Evolutionary conservation across 2,797 vertebrate genomes (phyloP).

Genomic region (Rhincodon typus): DNA sequence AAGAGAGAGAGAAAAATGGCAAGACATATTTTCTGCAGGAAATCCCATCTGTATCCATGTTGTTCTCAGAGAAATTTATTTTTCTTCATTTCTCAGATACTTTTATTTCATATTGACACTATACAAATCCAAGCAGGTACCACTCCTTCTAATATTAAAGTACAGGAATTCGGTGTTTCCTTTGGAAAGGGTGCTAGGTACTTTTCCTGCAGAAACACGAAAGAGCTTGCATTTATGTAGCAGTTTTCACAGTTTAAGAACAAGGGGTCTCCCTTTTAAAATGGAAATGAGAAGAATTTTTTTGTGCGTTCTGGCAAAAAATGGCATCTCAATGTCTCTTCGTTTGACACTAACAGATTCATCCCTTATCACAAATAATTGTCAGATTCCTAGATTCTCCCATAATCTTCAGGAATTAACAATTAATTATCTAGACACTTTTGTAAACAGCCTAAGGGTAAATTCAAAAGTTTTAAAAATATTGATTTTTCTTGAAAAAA

Average conservation of each 20-base stretch:
- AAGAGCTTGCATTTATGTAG: neutral
- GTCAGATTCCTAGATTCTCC: neutral
- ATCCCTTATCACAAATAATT: neutral
- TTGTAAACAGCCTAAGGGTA: neutral
- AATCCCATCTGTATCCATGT: slow-evolving; percentile 48
- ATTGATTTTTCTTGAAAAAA: neutral
- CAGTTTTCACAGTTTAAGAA: neutral
- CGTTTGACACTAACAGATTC: neutral
- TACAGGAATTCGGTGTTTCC: neutral
- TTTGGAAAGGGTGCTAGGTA: neutral
- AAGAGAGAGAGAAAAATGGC: slow-evolving; percentile 49
- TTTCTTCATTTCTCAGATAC: slow-evolving; percentile 29
- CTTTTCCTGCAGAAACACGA: neutral
- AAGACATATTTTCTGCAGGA: slow-evolving; percentile 53
- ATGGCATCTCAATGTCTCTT: neutral
- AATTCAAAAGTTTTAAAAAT: neutral
- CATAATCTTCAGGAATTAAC: neutral
- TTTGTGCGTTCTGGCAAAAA: neutral
- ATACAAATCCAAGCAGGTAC: neutral
- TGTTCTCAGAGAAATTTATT: slow-evolving; percentile 41
- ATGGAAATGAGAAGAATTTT: too few species aligned
- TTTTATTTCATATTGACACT: neutral
- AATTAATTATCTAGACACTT: neutral
- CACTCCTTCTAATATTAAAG: neutral
- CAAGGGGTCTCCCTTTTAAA: too few species aligned